Base-by-base conservation (phyloP, 2,888 invertebrate species). In the Panopea generosa region DNA sequence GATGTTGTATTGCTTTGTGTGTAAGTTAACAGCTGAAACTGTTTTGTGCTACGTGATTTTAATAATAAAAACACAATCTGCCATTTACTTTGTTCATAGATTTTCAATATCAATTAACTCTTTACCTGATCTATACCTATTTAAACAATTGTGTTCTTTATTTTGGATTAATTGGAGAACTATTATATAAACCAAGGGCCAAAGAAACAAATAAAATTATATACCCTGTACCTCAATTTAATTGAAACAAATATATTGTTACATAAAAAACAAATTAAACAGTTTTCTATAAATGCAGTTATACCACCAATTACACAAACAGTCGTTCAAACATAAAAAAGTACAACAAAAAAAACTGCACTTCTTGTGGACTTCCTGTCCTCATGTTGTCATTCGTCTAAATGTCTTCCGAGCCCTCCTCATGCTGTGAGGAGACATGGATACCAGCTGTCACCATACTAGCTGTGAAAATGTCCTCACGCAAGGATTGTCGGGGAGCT, bases 391-490 rank as follows among this genome's bases (percentile, higher is more conserved):
- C 55, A 29, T 55, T 55, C 27, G 55, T 55, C 55, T 55, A 27
- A 55, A 55, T 55, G 55, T 55, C 55, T 55, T 27, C 55, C 33
- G 55, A 55, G 55, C 33, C 55, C 55, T 55, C 55, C 55, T 55
- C 55, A 55, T 18, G 59, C 59, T 59, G 59, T 40, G 59, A 59
- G 59, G 59, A 29, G 55, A 55, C 55, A 22, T 9, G 27, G 55
- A 55, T n/a, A 27, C 55, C 55, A 55, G 33, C 33, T 33, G 33
- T 33, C 33, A 33, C 33, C 33, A 33, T 33, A 33, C 33, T 33
- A 33, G 33, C 50, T 50, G 22, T 50, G 50, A 50, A 22, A 50
- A 50, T 50, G 50, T 50, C 50, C 20, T 20, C 50, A 50, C 50
- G 24, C 50, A 50, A 50, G 50, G 50, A 50, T 50, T 50, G 50